phyloP scores from a whole-genome alignment of 2,113 vertebrate genomes.

The Tachysurus vachellii region DNA sequence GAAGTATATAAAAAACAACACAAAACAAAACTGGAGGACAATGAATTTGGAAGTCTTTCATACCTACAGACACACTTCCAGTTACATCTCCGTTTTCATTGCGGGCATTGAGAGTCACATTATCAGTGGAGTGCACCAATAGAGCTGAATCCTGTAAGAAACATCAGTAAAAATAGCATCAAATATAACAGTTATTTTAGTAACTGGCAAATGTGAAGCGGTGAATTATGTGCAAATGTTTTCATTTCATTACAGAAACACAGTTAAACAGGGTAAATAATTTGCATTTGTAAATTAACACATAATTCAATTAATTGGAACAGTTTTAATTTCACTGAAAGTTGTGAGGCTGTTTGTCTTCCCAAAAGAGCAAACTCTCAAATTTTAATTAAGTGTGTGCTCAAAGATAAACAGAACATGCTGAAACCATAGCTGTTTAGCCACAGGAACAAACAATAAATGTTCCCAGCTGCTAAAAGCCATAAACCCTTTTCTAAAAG shows the following conservation, averaged over 20 bases:
- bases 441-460: slow-evolving; percentile 65
- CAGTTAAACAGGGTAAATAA: not conserved
- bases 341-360: not conserved
- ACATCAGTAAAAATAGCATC: not conserved
- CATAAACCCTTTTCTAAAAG: slow-evolving; percentile 63
- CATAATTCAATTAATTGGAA: slow-evolving; percentile 13
- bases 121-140: slow-evolving; percentile 84
- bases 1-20: not conserved
- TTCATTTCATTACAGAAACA: not conserved
- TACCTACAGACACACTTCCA: slow-evolving; percentile 88
- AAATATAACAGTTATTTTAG: not conserved
- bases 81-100: slow-evolving; percentile 86
- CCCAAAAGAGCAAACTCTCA: slow-evolving; percentile 53
- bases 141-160: slow-evolving; percentile 82
- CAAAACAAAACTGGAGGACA: not conserved
- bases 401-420: slow-evolving; percentile 54
- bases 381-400: slow-evolving; percentile 55
- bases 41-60: slow-evolving; percentile 60
- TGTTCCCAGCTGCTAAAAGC: slow-evolving; percentile 70
- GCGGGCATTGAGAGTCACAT: slow-evolving; percentile 86
- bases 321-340: not conserved
- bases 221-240: not conserved
- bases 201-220: not conserved
- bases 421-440: slow-evolving; percentile 66
- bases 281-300: slow-evolving; percentile 14